These are phyloP conservation scores for Anolis apletophallus DNA, from an alignment of 2,797 vertebrate species.

Conservation along the genomic window DNA sequence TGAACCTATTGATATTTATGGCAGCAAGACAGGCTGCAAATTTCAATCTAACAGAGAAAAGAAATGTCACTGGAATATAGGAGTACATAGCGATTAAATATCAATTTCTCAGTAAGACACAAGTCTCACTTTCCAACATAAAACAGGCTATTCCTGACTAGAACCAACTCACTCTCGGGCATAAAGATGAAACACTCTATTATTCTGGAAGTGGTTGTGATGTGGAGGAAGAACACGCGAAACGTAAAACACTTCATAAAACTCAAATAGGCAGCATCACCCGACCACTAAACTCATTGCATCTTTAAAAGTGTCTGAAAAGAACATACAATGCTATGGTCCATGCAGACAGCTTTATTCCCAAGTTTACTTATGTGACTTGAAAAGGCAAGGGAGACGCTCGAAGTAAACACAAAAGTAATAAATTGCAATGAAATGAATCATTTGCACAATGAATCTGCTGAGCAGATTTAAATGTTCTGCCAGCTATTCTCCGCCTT, in stretches of 20 bases:
- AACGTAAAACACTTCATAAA: background rate
- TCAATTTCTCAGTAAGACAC: constrained; percentile 38
- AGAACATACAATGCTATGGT: background rate
- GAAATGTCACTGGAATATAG: background rate
- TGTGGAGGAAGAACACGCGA: constrained; percentile 29
- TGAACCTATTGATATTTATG: background rate
- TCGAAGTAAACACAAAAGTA: constrained; percentile 35
- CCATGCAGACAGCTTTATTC: background rate
- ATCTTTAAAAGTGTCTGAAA: constrained; percentile 21
- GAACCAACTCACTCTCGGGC: background rate
- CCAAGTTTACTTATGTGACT: background rate
- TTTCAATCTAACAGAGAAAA: background rate
- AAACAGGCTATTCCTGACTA: background rate
- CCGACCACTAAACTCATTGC: background rate
- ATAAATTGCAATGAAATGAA: constrained; percentile 11
- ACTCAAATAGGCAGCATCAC: background rate
- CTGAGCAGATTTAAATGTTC: constrained; percentile 33
- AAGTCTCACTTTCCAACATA: constrained; percentile 9
- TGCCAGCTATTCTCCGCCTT: constrained; percentile 15
- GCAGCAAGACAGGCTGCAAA: background rate
- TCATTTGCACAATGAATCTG: constrained; percentile 47
- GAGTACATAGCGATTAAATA: constrained; percentile 23
- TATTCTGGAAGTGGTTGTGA: background rate
- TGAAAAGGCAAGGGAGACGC: constrained; percentile 36
- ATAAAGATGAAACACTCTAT: background rate